Evolutionary conservation across 2,888 invertebrate species (phyloP).

Genomic region (Parnassius glacialis): DNA sequence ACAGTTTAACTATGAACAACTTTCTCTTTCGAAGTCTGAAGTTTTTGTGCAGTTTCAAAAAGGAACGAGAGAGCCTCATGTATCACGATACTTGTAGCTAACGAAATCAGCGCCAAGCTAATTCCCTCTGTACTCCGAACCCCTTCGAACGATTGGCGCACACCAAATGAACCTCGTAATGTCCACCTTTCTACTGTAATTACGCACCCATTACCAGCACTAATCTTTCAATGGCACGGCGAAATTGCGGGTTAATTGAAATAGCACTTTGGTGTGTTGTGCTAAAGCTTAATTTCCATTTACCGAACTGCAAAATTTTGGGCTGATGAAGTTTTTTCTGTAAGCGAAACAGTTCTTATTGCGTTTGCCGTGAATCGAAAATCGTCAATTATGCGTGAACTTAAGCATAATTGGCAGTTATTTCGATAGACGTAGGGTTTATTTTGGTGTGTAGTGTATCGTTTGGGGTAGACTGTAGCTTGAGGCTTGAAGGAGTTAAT

Average conservation of each 20-base stretch:
- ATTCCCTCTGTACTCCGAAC: slow-evolving; percentile 57
- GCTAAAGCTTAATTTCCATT: slow-evolving; percentile 45
- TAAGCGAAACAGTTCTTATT: slow-evolving; percentile 63
- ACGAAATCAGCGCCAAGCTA: slow-evolving; percentile 55
- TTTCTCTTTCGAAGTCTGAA: too few relatives aligned
- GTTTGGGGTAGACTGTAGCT: slow-evolving; percentile 53
- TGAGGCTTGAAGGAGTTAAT: slow-evolving; percentile 76
- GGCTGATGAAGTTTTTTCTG: slow-evolving; percentile 38
- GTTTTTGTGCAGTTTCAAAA: not conserved
- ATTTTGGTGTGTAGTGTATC: slow-evolving; percentile 37
- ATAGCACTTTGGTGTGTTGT: slow-evolving; percentile 41
- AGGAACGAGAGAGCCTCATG: slow-evolving; percentile 29
- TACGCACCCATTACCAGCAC: slow-evolving; percentile 74
- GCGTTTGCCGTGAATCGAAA: slow-evolving; percentile 60
- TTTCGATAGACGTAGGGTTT: slow-evolving; percentile 42
- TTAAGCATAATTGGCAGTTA: slow-evolving; percentile 28
- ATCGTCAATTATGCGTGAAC: slow-evolving; percentile 45
- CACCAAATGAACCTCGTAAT: slow-evolving; percentile 75
- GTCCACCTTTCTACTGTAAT: slow-evolving; percentile 79
- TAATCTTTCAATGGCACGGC: slow-evolving; percentile 59
- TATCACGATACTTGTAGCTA: slow-evolving; percentile 54
- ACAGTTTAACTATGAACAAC: too few relatives aligned
- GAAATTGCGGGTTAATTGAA: slow-evolving; percentile 34
- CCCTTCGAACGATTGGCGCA: slow-evolving; percentile 69
- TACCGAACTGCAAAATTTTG: slow-evolving; percentile 21